Conservation (phyloP, 2,113 vertebrate genomes). For the Syngnathoides biaculeatus region DNA sequence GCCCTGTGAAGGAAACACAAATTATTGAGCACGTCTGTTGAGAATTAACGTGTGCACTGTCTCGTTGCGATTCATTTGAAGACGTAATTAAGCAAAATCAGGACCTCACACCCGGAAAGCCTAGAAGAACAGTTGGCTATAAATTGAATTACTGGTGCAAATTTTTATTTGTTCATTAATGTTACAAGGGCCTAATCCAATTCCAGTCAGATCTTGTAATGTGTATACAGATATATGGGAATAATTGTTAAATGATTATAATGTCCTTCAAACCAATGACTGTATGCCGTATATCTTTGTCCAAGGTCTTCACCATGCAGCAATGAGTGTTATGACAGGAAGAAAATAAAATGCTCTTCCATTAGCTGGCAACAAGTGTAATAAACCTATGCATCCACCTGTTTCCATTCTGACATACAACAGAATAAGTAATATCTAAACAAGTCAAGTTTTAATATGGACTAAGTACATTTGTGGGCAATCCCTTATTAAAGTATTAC, state of each 20-base stretch:
- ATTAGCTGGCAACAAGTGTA: no score
- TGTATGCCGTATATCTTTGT: no score
- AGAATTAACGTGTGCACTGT: conserved; percentile 2
- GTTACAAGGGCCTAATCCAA: neutral
- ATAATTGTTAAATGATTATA: neutral
- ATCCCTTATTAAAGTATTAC: no score
- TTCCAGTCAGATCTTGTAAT: neutral
- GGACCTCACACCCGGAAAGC: neutral
- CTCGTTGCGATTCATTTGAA: conserved; percentile 3
- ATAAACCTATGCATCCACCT: no score
- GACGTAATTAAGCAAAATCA: conserved; percentile 3
- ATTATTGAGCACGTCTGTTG: neutral
- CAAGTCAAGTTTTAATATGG: no score
- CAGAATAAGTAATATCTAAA: no score
- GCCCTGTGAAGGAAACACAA: conserved; percentile 1
- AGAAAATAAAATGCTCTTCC: no score
- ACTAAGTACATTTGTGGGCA: no score
- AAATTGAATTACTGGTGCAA: neutral
- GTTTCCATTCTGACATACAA: no score
- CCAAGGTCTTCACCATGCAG: no score
- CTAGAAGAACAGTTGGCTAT: neutral
- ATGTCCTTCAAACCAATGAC: neutral
- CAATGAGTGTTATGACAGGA: no score
- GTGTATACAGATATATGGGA: neutral
- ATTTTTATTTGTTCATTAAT: neutral